Evolutionary conservation across 2,888 invertebrate species (phyloP).

Genomic region (Amblyjoppa fuscipennis): DNA sequence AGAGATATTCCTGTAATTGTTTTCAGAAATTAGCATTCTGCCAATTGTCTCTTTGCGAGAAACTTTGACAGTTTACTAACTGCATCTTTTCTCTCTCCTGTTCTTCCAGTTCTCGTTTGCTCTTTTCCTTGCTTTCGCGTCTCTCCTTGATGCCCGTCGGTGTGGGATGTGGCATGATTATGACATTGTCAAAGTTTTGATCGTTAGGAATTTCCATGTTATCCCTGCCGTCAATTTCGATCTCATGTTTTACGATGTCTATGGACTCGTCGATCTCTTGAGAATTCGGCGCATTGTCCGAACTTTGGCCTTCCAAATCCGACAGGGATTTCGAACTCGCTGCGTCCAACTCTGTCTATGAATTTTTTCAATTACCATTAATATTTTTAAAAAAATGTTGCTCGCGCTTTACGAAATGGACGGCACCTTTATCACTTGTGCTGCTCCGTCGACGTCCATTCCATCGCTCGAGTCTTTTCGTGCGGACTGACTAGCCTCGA

Average conservation of each 20-base stretch:
- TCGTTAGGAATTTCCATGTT: slow-evolving; percentile 72
- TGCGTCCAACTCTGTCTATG: slow-evolving; percentile 73
- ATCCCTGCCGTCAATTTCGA: slow-evolving; percentile 66
- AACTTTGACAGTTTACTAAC: slow-evolving; percentile 86
- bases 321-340: slow-evolving; percentile 75
- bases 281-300: slow-evolving; percentile 46
- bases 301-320: slow-evolving; percentile 71
- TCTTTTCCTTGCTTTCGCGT: slow-evolving; percentile 89
- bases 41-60: background rate
- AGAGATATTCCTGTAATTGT: background rate
- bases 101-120: slow-evolving; percentile 94
- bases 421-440: slow-evolving; percentile 72
- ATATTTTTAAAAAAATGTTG: background rate
- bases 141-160: slow-evolving; percentile 77
- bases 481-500: slow-evolving; percentile 36
- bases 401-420: background rate
- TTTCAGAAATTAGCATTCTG: background rate
- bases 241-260: slow-evolving; percentile 76
- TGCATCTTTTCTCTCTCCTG: slow-evolving; percentile 99
- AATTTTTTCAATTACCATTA: background rate
- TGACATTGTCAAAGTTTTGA: slow-evolving; percentile 80
- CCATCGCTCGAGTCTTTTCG: slow-evolving; percentile 70
- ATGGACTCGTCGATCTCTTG: slow-evolving; percentile 65
- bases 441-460: slow-evolving; percentile 70
- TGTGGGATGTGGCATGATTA: slow-evolving; percentile 74